These are phyloP conservation scores for Anadara kagoshimensis DNA, from an alignment of 1,140 invertebrate genomes.

Conservation along the genomic window DNA sequence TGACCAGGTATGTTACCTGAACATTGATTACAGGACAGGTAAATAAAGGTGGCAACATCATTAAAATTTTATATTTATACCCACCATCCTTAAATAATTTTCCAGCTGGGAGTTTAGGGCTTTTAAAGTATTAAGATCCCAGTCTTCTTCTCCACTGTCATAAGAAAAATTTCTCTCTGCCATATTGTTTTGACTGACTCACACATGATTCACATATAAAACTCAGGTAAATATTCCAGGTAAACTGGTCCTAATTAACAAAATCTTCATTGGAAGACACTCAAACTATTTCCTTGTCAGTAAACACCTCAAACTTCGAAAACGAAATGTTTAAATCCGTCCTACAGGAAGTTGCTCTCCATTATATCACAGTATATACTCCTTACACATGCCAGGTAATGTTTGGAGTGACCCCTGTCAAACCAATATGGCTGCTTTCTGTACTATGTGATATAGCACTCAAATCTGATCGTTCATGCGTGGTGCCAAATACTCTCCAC, in stretches of 20 bases:
- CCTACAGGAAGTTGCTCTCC: too few species aligned
- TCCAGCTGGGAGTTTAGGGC: conserved; percentile 60
- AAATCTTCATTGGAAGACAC: not conserved
- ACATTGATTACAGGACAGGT: too few species aligned
- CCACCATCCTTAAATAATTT: conserved; percentile 62
- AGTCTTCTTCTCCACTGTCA: conserved; percentile 62
- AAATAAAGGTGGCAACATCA: too few species aligned
- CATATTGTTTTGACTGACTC: conserved; percentile 33
- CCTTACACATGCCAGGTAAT: not conserved
- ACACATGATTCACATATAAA: conserved; percentile 38
- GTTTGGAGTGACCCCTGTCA: conserved; percentile 8
- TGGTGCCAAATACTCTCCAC: too few species aligned
- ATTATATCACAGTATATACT: not conserved
- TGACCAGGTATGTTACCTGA: too few species aligned
- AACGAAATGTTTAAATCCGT: too few species aligned
- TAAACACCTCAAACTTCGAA: too few species aligned
- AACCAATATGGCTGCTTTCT: not conserved
- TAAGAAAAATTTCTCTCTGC: conserved; percentile 45
- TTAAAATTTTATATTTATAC: conserved; percentile 20
- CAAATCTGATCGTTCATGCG: too few species aligned
- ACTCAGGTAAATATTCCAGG: conserved; percentile 34
- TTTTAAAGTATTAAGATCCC: conserved; percentile 57
- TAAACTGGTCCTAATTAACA: not conserved
- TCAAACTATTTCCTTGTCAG: not conserved
- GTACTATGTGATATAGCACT: too few species aligned